Evolutionary conservation across 2,113 vertebrate species (phyloP).

Genomic region (Anoura caudifer): DNA sequence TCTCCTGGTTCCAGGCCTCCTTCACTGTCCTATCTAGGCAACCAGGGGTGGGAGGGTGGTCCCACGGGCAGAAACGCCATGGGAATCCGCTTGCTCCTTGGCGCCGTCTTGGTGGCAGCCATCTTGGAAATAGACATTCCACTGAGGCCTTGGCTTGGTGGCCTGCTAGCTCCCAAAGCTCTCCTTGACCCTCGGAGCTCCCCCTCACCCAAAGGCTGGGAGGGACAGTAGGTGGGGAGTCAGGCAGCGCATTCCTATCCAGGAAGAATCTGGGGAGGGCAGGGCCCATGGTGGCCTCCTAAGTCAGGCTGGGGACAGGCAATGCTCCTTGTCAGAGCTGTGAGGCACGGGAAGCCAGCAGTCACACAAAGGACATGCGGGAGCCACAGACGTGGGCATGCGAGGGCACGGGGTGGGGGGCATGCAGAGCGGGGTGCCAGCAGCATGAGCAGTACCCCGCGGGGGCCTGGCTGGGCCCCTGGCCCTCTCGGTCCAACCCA

Average conservation of each 20-base stretch:
- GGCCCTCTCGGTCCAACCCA: not conserved
- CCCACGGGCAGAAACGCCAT: not conserved
- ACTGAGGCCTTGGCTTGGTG: not conserved
- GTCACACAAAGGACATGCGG: constrained; percentile 39
- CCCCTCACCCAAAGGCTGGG: not conserved
- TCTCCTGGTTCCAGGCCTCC: not conserved
- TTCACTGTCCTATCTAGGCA: not conserved
- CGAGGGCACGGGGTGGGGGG: not conserved
- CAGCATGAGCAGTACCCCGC: constrained; percentile 83
- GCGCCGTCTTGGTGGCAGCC: not conserved
- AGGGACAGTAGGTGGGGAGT: not conserved
- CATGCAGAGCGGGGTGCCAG: constrained; percentile 67
- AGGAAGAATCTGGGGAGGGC: not conserved
- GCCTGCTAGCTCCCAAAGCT: not conserved
- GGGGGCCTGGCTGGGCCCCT: constrained; percentile 78
- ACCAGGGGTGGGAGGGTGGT: not conserved
- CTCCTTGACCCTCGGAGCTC: not conserved
- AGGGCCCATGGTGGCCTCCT: constrained; percentile 52
- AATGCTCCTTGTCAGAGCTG: constrained; percentile 67
- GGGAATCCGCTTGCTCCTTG: not conserved
- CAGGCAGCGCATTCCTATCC: not conserved
- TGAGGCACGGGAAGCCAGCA: not conserved
- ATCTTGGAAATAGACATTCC: not conserved
- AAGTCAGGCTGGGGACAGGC: constrained; percentile 45
- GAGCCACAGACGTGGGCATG: constrained; percentile 42